A percentile compares a stretch with the other conserved stretches of the same genome.
Conservation (phyloP, 1,140 invertebrate species). For the Stratiolaelaps scimitus region DNA sequence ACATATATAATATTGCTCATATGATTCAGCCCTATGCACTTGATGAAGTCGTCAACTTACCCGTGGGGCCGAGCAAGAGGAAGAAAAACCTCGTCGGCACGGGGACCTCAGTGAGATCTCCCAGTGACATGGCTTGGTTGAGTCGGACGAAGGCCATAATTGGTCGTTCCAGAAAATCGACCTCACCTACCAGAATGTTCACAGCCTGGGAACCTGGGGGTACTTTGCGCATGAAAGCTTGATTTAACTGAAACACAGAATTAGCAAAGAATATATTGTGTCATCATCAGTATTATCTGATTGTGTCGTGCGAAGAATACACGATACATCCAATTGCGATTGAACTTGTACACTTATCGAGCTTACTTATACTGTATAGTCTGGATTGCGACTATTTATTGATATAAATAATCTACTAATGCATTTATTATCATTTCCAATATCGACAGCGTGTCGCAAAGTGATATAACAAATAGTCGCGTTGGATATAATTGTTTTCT, state of each 20-base stretch:
- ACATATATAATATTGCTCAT: too few relatives aligned
- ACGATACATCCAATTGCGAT: too few relatives aligned
- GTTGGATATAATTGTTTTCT: too few relatives aligned
- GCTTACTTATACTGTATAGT: too few relatives aligned
- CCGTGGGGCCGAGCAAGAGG: slow-evolving; percentile 71
- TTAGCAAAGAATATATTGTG: not conserved
- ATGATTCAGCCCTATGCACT: too few relatives aligned
- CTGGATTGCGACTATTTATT: too few relatives aligned
- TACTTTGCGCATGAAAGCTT: slow-evolving; percentile 91
- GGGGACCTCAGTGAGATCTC: slow-evolving; percentile 90
- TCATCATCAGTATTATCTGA: not conserved
- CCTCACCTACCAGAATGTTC: slow-evolving; percentile 93
- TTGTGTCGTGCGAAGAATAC: too few relatives aligned
- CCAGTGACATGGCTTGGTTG: slow-evolving; percentile 71
- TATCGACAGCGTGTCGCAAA: too few relatives aligned
- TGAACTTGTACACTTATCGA: too few relatives aligned
- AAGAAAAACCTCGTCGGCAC: slow-evolving; percentile 93
- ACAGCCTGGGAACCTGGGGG: slow-evolving; percentile 90
- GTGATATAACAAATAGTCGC: too few relatives aligned
- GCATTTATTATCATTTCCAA: too few relatives aligned
- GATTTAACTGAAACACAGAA: slow-evolving; percentile 55
- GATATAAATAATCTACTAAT: too few relatives aligned
- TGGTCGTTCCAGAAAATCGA: slow-evolving; percentile 83
- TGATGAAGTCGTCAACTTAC: slow-evolving; percentile 50
- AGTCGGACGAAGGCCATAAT: slow-evolving; percentile 84